Percentiles rank a stretch among this genome's conserved stretches.
Conservation (phyloP, 2,888 invertebrate genomes). For the Monochamus alternatus region DNA sequence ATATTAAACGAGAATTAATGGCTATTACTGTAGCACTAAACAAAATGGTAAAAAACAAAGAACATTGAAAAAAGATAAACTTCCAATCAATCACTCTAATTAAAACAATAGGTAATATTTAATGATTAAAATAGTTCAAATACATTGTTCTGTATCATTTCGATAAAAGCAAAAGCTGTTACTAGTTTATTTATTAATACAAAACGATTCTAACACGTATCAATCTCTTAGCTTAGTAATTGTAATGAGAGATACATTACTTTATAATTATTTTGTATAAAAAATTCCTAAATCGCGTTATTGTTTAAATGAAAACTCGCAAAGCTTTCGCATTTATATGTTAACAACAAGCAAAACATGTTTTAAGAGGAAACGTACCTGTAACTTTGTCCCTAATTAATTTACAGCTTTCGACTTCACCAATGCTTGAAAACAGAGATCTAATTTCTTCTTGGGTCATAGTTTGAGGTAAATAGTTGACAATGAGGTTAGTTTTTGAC, state of each 20-base stretch:
- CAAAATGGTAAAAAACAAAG: no score
- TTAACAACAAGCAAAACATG: constrained; percentile 30
- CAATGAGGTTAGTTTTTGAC: constrained; percentile 98
- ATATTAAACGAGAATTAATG: no score
- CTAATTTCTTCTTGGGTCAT: constrained; percentile 99
- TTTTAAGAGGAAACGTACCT: constrained; percentile 73
- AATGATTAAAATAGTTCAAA: neutral
- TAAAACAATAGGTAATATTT: no score
- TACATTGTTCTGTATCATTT: neutral
- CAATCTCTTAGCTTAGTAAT: no score
- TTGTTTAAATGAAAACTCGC: constrained; percentile 20
- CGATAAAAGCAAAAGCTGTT: no score
- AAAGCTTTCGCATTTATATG: constrained; percentile 16
- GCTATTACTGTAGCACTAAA: no score
- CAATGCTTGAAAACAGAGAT: constrained; percentile 97
- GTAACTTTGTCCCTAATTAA: constrained; percentile 98
- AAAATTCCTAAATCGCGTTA: neutral
- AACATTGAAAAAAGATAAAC: no score
- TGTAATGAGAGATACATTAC: no score
- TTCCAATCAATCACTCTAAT: neutral
- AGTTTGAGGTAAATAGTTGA: constrained; percentile 99
- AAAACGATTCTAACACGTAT: no score
- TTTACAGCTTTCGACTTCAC: constrained; percentile 99
- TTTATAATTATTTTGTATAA: no score
- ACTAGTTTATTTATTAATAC: no score